Percentiles rank a stretch among this genome's conserved stretches.
Conservation (phyloP, 1,140 invertebrate genomes). For the Lepidurus couesii region DNA sequence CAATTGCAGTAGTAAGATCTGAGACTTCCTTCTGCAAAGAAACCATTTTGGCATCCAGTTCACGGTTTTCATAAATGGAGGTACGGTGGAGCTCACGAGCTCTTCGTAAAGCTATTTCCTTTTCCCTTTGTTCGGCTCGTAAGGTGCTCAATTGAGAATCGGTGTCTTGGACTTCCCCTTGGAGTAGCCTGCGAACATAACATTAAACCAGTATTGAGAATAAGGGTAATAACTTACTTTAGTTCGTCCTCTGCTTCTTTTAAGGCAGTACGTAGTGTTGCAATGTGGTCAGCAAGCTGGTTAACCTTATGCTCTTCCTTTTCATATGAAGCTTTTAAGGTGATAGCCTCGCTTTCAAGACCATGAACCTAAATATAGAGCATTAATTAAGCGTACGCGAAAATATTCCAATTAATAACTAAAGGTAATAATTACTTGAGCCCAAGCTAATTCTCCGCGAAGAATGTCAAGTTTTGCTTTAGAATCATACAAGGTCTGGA, state of each 20-base stretch:
- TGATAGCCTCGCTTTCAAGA: neutral
- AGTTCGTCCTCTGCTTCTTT: neutral
- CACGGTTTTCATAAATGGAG: neutral
- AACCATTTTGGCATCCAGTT: neutral
- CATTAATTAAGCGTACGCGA: neutral
- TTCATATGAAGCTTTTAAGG: neutral
- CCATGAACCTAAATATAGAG: neutral
- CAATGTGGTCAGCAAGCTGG: neutral
- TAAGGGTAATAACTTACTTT: neutral
- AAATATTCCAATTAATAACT: no score
- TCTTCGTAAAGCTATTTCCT: neutral
- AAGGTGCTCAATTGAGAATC: neutral
- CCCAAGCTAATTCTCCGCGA: slow-evolving; percentile 50
- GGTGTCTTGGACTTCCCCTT: neutral
- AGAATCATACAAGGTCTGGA: slow-evolving; percentile 52
- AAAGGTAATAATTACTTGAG: slow-evolving; percentile 38
- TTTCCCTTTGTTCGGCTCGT: neutral
- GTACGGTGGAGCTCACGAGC: neutral
- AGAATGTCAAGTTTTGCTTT: slow-evolving; percentile 47
- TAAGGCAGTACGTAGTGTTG: neutral
- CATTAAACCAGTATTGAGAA: neutral
- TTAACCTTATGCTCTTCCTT: neutral
- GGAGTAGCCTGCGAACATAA: neutral
- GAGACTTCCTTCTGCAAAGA: neutral
- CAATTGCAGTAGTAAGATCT: neutral